Base-by-base conservation (phyloP, 2,888 invertebrate genomes). In the Hypomecis atomaria region DNA sequence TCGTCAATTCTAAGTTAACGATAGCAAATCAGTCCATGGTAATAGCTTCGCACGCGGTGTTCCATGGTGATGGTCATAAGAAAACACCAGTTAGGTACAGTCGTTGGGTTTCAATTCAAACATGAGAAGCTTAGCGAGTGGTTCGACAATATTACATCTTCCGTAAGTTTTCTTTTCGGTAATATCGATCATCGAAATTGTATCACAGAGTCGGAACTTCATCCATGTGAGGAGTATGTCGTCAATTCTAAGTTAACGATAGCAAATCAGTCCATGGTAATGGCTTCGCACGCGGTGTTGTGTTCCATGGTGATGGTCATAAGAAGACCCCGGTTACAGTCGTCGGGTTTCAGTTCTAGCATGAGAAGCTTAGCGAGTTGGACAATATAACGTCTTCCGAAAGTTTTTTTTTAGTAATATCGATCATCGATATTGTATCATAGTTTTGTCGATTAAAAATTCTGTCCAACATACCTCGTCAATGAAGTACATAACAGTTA, bases 31-130 rank as follows among this genome's bases (percentile, higher is more conserved):
- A n/a, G n/a, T n/a, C 96, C 0, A 86, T 96, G 72, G 96, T 98
- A 10, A 98, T 98, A 0, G 98, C 97, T 0, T 96, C 97, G 58
- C 96, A 97, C 81, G 98, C 98, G 0, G 95, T 98, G 53, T 97
- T 96, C 78, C 95, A 95, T 56, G 88, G 86, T 9, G 94, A 94
- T 71, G 94, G 93, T 0, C 92, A 92, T 37, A 93, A 91, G 78
- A 94, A 94, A 66, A 93, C 95, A 0, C 95, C 96, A 4, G 95
- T 95, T 0, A n/a, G n/a, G n/a, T 0, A 95, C 95, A 0, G 95
- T 95, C 7, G 94, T 96, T 36, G 96, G 96, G 4, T 96, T 96
- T 75, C 98, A 98, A 81, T 97, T 98, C 85, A 95, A 95, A 71
- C 97, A 97, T 76, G 94, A 95, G 50, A 94, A 95, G 6, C 94